Base-by-base conservation (phyloP, 2,888 invertebrate genomes). In the Thera britannica region DNA sequence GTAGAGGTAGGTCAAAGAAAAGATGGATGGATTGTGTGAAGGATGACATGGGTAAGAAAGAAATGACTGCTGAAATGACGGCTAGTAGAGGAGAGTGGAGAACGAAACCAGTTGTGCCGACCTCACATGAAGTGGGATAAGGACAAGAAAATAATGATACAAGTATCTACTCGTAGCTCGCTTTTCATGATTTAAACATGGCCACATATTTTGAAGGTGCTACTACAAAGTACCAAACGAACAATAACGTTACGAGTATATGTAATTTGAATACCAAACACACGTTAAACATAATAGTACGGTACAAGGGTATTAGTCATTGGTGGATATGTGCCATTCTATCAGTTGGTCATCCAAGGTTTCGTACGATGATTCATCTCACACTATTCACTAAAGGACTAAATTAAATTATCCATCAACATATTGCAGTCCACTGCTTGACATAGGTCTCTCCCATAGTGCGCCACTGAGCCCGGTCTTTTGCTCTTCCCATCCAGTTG, bases 181-280 rank as follows among this genome's bases (percentile, higher is more conserved):
- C 5, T 38, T 38, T 44, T 44, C 8, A 6, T 44, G 8, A 7
- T 9, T 7, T 9, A 2, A 8, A 9, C 7, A 9, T 46, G 44
- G 3, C 44, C 8, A 46, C 44, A 46, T 46, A 46, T 46, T 46
- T 46, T 7, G 44, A 46, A 46, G 44, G 44, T 46, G 44, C 9
- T 3, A 2, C 9, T 46, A 46, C 44, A 1, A 9, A 46, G 44
- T 46, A 46, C 44, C 44, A 46, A 9, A 9, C 7, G 9, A 46
- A 46, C 44, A 46, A 46, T 9, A 7, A 8, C 44, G 9, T 46
- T 46, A 46, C 6, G 6, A 23, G 23, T 23, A 44, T 52, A 52
- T 62, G 61, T 41, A 54, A 68, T 66, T 61, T 66, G 68, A 68
- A 71, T 71, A 71, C 52, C 41, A 62, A 64, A 60, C 48, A 59